A percentile compares a stretch with the other conserved stretches of the same genome.
These are phyloP conservation scores for Polyergus mexicanus DNA, from an alignment of 1,140 invertebrate genomes.

Conservation along the genomic window DNA sequence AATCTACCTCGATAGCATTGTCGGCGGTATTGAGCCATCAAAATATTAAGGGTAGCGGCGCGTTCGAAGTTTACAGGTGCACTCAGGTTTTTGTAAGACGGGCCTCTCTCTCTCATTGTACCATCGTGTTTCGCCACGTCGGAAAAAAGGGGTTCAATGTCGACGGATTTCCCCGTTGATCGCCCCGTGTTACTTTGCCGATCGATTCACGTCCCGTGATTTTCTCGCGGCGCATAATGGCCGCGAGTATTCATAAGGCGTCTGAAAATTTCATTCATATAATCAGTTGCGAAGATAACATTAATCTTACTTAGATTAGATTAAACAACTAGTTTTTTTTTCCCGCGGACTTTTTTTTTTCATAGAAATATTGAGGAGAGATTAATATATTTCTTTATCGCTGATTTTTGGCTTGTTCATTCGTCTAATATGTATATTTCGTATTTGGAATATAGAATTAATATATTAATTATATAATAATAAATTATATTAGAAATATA, in stretches of 20 bases:
- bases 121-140: conserved; percentile 64
- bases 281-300: neutral
- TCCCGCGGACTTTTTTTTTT: neutral
- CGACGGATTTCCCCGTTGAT: conserved; percentile 63
- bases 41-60: conserved; percentile 81
- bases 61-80: conserved; percentile 68
- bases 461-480: too few species aligned
- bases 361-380: too few species aligned
- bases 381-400: neutral
- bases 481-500: too few species aligned
- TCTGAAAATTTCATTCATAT: conserved; percentile 9
- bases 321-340: neutral
- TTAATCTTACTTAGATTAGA: neutral
- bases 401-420: neutral
- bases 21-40: conserved; percentile 84
- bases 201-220: conserved; percentile 66
- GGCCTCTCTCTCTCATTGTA: conserved; percentile 58
- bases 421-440: neutral
- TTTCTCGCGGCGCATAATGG: conserved; percentile 53
- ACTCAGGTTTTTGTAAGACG: conserved; percentile 62
- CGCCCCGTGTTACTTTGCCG: conserved; percentile 67
- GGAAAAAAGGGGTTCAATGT: conserved; percentile 59
- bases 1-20: conserved; percentile 82
- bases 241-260: conserved; percentile 19
- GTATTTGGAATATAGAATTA: too few species aligned